Evolutionary conservation across 2,888 invertebrate genomes (phyloP), one percentile per base, ranked within the genome.

Genomic region (Rambutsinella grinnellia): DNA sequence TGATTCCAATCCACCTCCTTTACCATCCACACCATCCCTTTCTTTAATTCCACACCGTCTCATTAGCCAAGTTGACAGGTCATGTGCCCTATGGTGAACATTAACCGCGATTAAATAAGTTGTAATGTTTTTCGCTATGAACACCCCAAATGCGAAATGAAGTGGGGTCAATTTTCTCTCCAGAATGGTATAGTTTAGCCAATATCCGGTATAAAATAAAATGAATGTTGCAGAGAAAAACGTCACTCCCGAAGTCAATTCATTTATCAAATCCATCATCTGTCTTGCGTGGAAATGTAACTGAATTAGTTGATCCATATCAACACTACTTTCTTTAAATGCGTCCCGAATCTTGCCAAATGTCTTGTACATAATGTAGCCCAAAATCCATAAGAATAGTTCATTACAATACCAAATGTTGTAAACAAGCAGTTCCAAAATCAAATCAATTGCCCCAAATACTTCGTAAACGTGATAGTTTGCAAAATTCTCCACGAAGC

Each of bases 101-200:
- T 69, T 49, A 0, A 65, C 69, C 8, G 51, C 36, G 15, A 65
- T 24, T 3, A 76, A 26, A 8, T 60, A 60, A 56, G 54, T 53
- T n/a, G 57, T 27, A 17, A 21, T 19, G 3, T 46, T 63, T 58
- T 69, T 63, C 23, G 47, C 24, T 1, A 71, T 47, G 44, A 71
- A 71, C n/a, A 71, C 36, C 2, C 62, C 0, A 26, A 71, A 53
- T 8, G 63, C 62, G 28, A 71, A 47, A 57, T 71, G 71, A 28
- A 63, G 71, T 6, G 44, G 57, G 6, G 63, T 56, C 0, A 71
- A 3, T 6, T 26, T 63, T 8, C 36, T 15, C 51, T 63, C 71
- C 1, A 63, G 23, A 63, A 71, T 71, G 0, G 71, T 63, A 24
- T 70, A 76, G 27, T 71, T 76, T 28, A 70, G 24, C 76, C 76